Percentiles rank a stretch among this genome's conserved stretches.
phyloP scores from a whole-genome alignment of 2,888 invertebrate species.

The Colletes collaris region DNA sequence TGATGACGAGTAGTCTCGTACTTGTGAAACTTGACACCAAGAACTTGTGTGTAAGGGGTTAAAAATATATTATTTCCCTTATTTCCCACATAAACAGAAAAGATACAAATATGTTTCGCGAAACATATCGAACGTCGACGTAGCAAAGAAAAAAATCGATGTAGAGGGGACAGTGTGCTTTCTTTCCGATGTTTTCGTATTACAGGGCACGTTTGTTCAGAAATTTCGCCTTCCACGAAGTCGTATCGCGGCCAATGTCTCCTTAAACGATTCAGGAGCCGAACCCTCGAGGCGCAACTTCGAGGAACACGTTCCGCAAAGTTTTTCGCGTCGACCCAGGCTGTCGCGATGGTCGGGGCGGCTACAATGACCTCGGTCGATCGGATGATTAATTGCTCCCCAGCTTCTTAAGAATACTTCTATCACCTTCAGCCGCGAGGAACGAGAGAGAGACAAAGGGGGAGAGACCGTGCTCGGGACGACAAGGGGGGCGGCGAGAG shows the following conservation, averaged over 20 bases:
- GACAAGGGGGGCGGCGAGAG: slow-evolving; percentile 26
- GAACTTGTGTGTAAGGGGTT: too few species aligned
- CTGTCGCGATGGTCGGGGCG: background rate
- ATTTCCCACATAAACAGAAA: too few species aligned
- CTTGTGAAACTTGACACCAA: too few species aligned
- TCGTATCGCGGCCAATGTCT: background rate
- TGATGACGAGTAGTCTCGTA: too few species aligned
- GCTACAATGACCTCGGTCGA: slow-evolving; percentile 27
- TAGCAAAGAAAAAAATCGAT: too few species aligned
- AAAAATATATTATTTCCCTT: too few species aligned
- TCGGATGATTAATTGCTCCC: slow-evolving; percentile 54
- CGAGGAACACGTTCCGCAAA: background rate
- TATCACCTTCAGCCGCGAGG: slow-evolving; percentile 31
- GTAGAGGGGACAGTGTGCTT: too few species aligned
- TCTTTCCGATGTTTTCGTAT: too few species aligned
- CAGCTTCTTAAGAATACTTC: slow-evolving; percentile 58
- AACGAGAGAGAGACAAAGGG: slow-evolving; percentile 53
- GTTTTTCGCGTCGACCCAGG: slow-evolving; percentile 8
- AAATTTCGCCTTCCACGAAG: background rate
- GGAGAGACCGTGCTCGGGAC: slow-evolving; percentile 28
- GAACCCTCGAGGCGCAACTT: background rate
- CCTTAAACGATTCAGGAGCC: background rate
- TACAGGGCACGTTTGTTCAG: background rate
- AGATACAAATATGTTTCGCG: too few species aligned
- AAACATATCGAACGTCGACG: too few species aligned